Evolutionary conservation across 2,797 vertebrate species (phyloP), one percentile per base, ranked within the genome.

Genomic region (Gambusia yucatana): DNA sequence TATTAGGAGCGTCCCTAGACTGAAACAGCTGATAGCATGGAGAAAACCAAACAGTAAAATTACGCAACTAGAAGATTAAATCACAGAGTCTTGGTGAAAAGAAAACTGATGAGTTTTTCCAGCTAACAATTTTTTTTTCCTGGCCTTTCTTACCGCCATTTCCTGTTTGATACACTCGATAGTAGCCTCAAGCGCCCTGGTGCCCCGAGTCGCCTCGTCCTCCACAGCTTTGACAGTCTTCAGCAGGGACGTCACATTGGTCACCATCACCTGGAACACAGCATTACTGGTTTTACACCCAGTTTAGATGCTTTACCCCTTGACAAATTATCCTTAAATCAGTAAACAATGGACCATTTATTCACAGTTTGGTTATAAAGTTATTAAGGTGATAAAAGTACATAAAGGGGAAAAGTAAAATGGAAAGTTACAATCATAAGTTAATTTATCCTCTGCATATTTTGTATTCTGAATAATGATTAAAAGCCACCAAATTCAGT

Each of bases 81-180:
- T 9, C 20, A 28, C 46, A 10, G 59, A 63, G 7, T 65, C 63
- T 41, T 25, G 17, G 33, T 65, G 20, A 25, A 25, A 44, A 44
- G 2, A 50, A 22, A 70, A 25, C 25, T 16, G 43, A 1, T 28
- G 36, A 41, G 36, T 41, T 67, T 39, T 67, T 25, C 36, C 57
- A 33, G 57, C 57, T 22, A 50, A 22, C 8, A 14, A 2, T 2
- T 33, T 61, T 57, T 59, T 17, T 16, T 30, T 3, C 25, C 46
- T 4, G 13, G 10, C 43, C 2, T 0, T 78, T 36, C 90, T 88
- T 71, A 99, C 98, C 94, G 96, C 96, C 87, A 99, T 93, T 86
- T 99, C 98, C 91, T 99, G 98, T 79, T 97, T 98, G 93, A 99
- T 99, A 83, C 97, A 98, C 83, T 99, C 98, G 0, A 99, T 99